Conservation (phyloP, 2,113 vertebrate species). For the Strix uralensis region DNA sequence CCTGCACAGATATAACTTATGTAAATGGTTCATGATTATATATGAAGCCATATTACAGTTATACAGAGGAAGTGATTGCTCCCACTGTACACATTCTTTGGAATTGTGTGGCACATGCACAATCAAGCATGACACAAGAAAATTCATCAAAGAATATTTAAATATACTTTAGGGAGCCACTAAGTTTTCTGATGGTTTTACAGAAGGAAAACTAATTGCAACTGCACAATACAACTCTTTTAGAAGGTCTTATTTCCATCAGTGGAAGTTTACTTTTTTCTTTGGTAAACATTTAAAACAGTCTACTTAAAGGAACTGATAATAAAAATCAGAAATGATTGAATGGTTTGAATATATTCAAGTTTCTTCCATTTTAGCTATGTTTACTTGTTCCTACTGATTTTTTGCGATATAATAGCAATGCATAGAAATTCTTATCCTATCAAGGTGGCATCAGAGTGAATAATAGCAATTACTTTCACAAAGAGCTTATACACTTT, state of each 20-base stretch:
- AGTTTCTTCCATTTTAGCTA: background rate
- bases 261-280: background rate
- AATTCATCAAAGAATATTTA: slow-evolving; percentile 68
- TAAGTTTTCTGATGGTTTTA: slow-evolving; percentile 58
- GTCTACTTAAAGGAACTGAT: background rate
- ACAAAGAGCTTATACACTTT: background rate
- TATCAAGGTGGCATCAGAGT: background rate
- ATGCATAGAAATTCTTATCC: background rate
- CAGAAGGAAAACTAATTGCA: slow-evolving; percentile 68
- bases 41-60: background rate
- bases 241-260: background rate
- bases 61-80: slow-evolving; percentile 43
- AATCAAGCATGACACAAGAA: slow-evolving; percentile 55
- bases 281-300: background rate
- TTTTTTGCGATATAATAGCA: background rate
- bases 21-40: background rate
- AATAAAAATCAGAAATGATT: background rate
- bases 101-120: slow-evolving; percentile 40
- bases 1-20: background rate
- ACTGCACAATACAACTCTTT: slow-evolving; percentile 45
- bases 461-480: background rate
- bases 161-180: slow-evolving; percentile 47
- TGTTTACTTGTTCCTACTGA: background rate
- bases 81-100: slow-evolving; percentile 44
- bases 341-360: background rate